phyloP scores from a whole-genome alignment of 2,797 vertebrate genomes.

The Pipistrellus pygmaeus region DNA sequence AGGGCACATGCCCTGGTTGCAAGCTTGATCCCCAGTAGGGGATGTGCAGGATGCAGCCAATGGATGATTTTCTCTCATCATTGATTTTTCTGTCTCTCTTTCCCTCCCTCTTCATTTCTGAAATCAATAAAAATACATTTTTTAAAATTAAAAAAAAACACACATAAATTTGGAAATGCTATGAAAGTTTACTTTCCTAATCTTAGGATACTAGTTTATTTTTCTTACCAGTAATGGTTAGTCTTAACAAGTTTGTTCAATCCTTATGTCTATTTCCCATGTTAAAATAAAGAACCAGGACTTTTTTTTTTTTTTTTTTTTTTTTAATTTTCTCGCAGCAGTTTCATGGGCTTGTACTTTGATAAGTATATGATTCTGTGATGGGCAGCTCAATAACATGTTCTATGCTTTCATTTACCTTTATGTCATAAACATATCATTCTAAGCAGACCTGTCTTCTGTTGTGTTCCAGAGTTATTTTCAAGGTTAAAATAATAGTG shows the following conservation, averaged over 20 bases:
- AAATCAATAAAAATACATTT: too few species aligned
- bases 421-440: not conserved
- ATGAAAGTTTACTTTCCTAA: not conserved
- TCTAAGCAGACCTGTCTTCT: not conserved
- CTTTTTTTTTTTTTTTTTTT: not conserved
- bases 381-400: not conserved
- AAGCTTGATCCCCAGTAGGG: too few species aligned
- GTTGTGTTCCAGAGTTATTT: not conserved
- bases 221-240: not conserved
- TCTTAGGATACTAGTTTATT: not conserved
- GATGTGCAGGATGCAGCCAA: too few species aligned
- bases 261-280: not conserved
- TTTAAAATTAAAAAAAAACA: too few species aligned
- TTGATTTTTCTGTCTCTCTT: too few species aligned
- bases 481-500: not conserved
- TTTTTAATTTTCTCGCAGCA: not conserved
- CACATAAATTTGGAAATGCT: not conserved
- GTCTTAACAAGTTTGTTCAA: constrained; percentile 1
- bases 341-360: constrained; percentile 24
- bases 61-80: too few species aligned
- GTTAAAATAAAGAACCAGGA: not conserved
- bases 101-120: too few species aligned
- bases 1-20: too few species aligned
- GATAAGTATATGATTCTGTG: not conserved
- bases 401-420: constrained; percentile 30